Evolutionary conservation across 2,113 vertebrate species (phyloP), one percentile per base, ranked within the genome.

Genomic region (Chamaea fasciata): DNA sequence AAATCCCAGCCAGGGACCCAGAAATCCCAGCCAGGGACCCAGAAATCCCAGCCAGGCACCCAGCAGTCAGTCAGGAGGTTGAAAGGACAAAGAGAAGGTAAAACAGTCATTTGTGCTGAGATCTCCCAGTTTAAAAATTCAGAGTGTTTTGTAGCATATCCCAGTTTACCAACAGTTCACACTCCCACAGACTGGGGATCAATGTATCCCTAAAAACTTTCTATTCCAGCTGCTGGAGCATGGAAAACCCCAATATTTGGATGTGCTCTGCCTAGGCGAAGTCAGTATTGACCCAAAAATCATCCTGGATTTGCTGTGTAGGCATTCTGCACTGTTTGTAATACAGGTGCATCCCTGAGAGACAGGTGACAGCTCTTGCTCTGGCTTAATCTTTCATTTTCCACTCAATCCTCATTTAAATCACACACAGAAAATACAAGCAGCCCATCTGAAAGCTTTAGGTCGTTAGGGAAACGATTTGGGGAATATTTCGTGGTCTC

Each of bases 41-140:
- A 8, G n/a, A n/a, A n/a, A n/a, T n/a, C n/a, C n/a, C n/a, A n/a
- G n/a, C 60, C 33, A 2, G 2, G 8, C 16, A 15, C 9, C 44
- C 87, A 76, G 37, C 74, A 85, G 24, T 26, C n/a, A 30, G 74
- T 55, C 83, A 73, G 68, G 74, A 88, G 42, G 26, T 15, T 50
- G 71, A 65, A 63, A 88, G 83, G 42, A 81, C 71, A 55, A 39
- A 62, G 59, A 86, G 47, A 63, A 93, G 47, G 76, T 81, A 78
- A 94, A 86, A 50, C 0, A 49, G 2, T 10, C 1, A 2, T 50
- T n/a, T 3, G 4, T n/a, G 46, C 57, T 46, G 42, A 63, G 49
- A 28, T 50, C 13, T 56, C 74, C 17, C 28, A 9, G 10, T 62
- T 68, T 0, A 27, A 60, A 69, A 77, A 31, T 4, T n/a, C 59